phyloP scores from a whole-genome alignment of 2,113 vertebrate species.

The Aphyosemion australe region DNA sequence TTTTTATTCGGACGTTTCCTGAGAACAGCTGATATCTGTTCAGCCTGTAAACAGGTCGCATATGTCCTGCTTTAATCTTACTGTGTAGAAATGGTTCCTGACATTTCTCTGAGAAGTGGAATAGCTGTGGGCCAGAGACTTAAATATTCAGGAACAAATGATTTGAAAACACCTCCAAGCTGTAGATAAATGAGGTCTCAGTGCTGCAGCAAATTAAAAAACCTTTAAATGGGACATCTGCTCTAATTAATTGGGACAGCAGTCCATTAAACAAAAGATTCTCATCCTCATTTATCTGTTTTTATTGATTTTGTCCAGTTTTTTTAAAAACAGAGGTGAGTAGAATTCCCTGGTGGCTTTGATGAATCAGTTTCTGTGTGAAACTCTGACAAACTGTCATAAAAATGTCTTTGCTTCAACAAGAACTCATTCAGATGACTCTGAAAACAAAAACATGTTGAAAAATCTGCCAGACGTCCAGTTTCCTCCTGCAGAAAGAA shows the following conservation, averaged over 20 bases:
- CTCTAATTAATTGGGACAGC: conserved; percentile 21
- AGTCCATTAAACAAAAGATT: not conserved
- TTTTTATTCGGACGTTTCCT: not conserved
- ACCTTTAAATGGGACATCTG: conserved; percentile 21
- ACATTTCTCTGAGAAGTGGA: conserved; percentile 9
- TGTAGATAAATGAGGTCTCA: conserved; percentile 48
- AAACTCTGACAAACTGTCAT: not conserved
- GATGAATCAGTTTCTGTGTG: not conserved
- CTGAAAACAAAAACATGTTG: not conserved
- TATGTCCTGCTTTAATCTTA: not conserved
- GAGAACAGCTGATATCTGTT: conserved; percentile 6
- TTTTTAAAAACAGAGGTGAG: not conserved
- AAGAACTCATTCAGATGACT: not conserved
- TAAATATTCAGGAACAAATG: conserved; percentile 27
- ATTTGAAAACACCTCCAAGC: conserved; percentile 15
- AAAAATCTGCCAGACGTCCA: no score
- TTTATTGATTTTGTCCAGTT: not conserved
- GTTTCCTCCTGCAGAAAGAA: no score
- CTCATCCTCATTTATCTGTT: not conserved
- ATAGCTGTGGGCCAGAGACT: conserved; percentile 18
- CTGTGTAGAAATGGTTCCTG: not conserved
- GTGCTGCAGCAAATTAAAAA: conserved; percentile 44
- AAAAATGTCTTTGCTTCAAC: not conserved
- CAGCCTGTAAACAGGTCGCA: not conserved
- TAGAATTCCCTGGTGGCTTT: not conserved